Conservation (phyloP, 2,888 invertebrate genomes). For the Teinopalpus imperialis region DNA sequence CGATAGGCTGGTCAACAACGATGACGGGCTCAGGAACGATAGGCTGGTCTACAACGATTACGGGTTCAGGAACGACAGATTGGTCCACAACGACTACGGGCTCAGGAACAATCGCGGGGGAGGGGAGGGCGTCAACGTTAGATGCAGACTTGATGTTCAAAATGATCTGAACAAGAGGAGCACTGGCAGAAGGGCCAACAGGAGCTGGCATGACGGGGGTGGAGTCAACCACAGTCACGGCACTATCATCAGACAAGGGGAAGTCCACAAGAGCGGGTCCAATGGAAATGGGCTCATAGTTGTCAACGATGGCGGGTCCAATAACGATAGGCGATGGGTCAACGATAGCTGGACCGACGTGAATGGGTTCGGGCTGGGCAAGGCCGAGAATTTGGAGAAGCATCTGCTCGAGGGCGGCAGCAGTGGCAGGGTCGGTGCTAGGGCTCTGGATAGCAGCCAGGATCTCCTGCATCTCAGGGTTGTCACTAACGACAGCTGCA, state of each 20-base stretch:
- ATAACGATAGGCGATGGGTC: conserved; percentile 15
- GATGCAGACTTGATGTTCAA: no score
- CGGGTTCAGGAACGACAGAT: conserved; percentile 31
- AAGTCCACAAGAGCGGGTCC: conserved; percentile 1
- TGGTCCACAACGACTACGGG: conserved; percentile 30
- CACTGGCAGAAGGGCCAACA: no score
- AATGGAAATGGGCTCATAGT: conserved; percentile 33
- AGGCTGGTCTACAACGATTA: conserved; percentile 31
- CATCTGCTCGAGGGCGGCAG: conserved; percentile 22
- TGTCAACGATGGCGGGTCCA: conserved; percentile 35
- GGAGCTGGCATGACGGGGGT: neutral
- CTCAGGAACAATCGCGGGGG: conserved; percentile 26
- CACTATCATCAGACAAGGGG: conserved; percentile 8
- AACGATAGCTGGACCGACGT: conserved; percentile 24
- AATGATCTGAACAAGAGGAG: no score
- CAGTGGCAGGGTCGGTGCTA: conserved; percentile 40
- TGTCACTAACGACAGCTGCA: conserved; percentile 37
- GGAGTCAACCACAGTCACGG: conserved; percentile 30
- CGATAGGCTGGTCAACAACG: conserved; percentile 29
- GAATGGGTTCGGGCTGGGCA: conserved; percentile 25
- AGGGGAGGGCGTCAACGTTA: no score
- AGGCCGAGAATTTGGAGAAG: conserved; percentile 31
- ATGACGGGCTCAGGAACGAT: conserved; percentile 29
- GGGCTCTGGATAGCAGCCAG: conserved; percentile 51
- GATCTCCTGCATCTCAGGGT: conserved; percentile 43